Evolutionary conservation across 2,888 invertebrate species (phyloP), one percentile per base, ranked within the genome.

Genomic region (Blomia tropicalis): DNA sequence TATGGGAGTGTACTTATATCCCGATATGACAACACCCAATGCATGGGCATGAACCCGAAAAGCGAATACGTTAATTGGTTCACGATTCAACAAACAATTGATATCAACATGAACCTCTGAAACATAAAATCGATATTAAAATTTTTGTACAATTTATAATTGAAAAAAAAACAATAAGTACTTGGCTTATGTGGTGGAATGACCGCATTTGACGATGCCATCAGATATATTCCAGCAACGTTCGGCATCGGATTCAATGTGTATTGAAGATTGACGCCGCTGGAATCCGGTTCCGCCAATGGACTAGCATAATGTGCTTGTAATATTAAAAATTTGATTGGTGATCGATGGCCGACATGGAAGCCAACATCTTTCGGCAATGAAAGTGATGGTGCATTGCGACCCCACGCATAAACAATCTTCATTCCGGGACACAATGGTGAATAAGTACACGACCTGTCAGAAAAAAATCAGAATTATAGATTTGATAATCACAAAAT

Each of bases 351-450:
- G 5, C 80, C 80, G 4, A 80, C 73, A 32, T 76, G 72, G 69
- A 80, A 79, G 11, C 76, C 79, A 22, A 80, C 80, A 67, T 29
- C 59, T 66, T 73, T 66, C 1, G 80, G 80, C 4, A 81, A 72
- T 14, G 69, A 69, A 1, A 79, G 74, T 29, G 76, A 70, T 1
- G 79, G 78, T 0, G 80, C 80, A 70, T 80, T 79, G 73, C 79
- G 75, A 1, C 79, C 80, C 80, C 80, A 80, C 2, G 79, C 80
- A 70, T 79, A 80, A 56, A 80, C 70, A 47, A 81, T 80, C 64
- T 75, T 74, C 66, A 69, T 64, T 19, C 69, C 71, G 27, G 65
- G 68, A 65, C 76, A 77, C 22, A 75, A 70, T 43, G 70, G 70
- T 66, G 72, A 71, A 66, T 76, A 76, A 19, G 75, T 74, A 72